Base-by-base conservation (phyloP, 2,888 invertebrate species). In the Hypomecis punctinalis region DNA sequence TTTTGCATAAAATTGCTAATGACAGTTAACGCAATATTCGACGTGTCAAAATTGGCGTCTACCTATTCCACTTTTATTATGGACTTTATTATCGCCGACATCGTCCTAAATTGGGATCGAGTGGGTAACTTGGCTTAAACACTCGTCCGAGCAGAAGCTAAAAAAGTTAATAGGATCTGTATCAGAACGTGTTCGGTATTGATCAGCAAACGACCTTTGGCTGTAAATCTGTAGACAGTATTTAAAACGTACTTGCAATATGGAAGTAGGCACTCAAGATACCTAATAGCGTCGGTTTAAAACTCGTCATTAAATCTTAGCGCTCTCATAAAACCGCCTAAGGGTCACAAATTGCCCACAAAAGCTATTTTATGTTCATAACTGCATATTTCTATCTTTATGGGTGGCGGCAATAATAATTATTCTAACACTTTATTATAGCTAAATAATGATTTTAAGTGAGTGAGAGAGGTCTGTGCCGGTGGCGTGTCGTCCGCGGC, bases 1-100 rank as follows among this genome's bases (percentile, higher is more conserved):
- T n/a, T 90, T 90, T 90, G 90, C 90, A 91, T 90, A 89, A 89
- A 90, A 88, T 89, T 87, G 87, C 84, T 90, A 88, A 90, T 88
- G 85, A 83, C 85, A 85, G 85, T 83, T 85, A 85, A 84, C 83
- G 84, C 81, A 81, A 83, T 83, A 82, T 86, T 82, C 83, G 78
- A 86, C 81, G 88, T 87, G 88, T 89, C 80, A 88, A 86, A 86
- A 88, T 87, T 84, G 81, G 80, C 78, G 73, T 81, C 80, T 84
- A 79, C 81, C 82, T 81, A 82, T 85, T 80, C 77, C 73, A 80
- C 76, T 81, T 81, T 82, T 81, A 78, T 82, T 80, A 76, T 74
- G 74, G 79, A 76, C 76, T 77, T 73, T 78, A 83, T 83, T 85
- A 83, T 80, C 86, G 81, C 79, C 74, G 75, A 75, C 74, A 79